Conservation (phyloP, 2,113 vertebrate species). For the Pica pica region DNA sequence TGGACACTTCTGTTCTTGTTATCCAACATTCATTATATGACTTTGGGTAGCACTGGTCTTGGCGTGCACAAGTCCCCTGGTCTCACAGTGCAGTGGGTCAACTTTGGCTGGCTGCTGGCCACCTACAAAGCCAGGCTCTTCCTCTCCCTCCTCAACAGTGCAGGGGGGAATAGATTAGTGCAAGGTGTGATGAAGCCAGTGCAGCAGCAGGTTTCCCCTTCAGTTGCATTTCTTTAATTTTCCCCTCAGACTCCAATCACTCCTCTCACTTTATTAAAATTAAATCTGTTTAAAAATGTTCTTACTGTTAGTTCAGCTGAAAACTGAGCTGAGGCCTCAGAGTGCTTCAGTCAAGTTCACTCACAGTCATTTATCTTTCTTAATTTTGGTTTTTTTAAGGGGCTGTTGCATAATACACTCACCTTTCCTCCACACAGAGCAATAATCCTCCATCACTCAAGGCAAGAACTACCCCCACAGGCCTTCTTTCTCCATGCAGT, state of each 20-base stretch:
- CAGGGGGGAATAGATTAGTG: not conserved
- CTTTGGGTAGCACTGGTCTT: fast-evolving
- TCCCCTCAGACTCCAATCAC: not conserved
- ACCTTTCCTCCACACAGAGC: not conserved
- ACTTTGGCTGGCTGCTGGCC: not conserved
- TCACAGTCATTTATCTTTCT: not conserved
- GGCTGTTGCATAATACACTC: fast-evolving
- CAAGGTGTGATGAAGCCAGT: not conserved
- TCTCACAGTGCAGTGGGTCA: not conserved
- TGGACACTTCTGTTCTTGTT: not conserved
- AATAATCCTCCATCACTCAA: not conserved
- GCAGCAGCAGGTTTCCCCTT: not conserved
- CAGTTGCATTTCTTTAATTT: not conserved
- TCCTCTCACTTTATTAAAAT: not conserved
- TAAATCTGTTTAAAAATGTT: not conserved
- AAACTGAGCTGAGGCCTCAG: not conserved
- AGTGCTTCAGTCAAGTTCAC: not conserved
- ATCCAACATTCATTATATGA: not conserved
- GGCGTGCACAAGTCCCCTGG: no score
- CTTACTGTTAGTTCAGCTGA: not conserved
- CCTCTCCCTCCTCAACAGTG: not conserved
- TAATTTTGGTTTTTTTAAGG: not conserved
- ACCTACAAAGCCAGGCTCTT: not conserved
- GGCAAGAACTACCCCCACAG: fast-evolving
- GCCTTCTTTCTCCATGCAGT: not conserved